Evolutionary conservation across 2,888 invertebrate genomes (phyloP), one percentile per base, ranked within the genome.

Genomic region (Hesperia comma): DNA sequence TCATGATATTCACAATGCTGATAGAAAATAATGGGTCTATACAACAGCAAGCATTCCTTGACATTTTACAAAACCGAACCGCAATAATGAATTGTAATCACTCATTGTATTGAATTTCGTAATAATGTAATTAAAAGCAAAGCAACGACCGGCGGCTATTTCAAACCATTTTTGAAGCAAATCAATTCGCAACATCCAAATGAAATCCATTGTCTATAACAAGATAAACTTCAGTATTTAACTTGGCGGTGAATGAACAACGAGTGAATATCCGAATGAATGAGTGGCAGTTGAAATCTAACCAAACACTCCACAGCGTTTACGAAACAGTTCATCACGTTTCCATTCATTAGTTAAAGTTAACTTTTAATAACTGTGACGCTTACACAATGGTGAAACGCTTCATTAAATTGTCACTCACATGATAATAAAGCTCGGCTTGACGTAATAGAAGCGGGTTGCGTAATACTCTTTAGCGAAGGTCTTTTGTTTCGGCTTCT

Each of bases 361-460:
- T 77, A 79, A 80, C 79, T 80, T 87, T 86, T 87, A 86, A 88
- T 85, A 84, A 81, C 81, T 78, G 81, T 79, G 75, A 75, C 83
- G 81, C 86, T 90, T 88, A 86, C 81, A 88, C 87, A 90, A 90
- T 87, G 82, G 78, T 68, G 81, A 80, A 84, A 85, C 85, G 87
- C 84, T 90, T 90, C 87, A 89, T 90, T 90, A 89, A 85, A 89
- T 87, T 90, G 88, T 90, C 90, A 90, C 88, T 90, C 89, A 89
- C 72, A 75, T 73, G 68, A n/a, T 51, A 57, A 64, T 56, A 49
- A 43, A 64, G 17, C 41, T 46, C n/a, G 10, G 37, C 37, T 26
- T 14, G 53, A 26, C 40, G 51, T 51, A 61, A 37, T 41, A 40
- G 14, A 37, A 51, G 43, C 49, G 49, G 19, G 49, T 49, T 49